phyloP scores from a whole-genome alignment of 2,888 invertebrate species.

The Nymphalis polychloros region DNA sequence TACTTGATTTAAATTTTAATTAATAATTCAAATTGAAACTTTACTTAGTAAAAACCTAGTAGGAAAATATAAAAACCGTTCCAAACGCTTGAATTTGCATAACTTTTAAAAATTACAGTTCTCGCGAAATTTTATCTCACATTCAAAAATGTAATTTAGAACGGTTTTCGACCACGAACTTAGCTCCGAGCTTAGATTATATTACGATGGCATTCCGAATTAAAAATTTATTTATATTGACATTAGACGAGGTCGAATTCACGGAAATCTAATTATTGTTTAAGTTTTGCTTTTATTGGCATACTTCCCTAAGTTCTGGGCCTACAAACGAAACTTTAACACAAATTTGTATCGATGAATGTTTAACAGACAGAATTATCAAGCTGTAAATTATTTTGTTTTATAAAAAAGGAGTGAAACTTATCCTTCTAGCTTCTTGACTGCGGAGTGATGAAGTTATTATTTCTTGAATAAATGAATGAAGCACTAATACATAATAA shows the following conservation, averaged over 20 bases:
- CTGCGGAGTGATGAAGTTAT: no score
- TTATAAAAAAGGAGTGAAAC: no score
- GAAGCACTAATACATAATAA: no score
- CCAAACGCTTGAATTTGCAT: conserved; percentile 10
- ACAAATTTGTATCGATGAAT: not conserved
- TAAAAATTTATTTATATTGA: conserved; percentile 30
- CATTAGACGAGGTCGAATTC: conserved; percentile 12
- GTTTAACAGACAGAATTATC: not conserved
- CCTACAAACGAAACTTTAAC: not conserved
- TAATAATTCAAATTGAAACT: no score
- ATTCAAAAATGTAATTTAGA: conserved; percentile 32
- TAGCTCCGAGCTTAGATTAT: conserved; percentile 25
- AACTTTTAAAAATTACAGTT: conserved; percentile 20
- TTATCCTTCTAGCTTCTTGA: no score
- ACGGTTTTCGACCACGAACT: conserved; percentile 25
- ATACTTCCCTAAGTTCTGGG: conserved; percentile 4
- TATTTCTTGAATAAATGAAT: no score
- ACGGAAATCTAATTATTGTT: conserved; percentile 16
- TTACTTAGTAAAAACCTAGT: no score
- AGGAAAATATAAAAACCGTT: no score
- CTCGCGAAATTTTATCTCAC: conserved; percentile 25
- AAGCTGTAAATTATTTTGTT: no score
- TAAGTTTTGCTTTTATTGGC: conserved; percentile 15
- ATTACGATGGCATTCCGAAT: conserved; percentile 24
- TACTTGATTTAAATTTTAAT: no score